These are phyloP conservation scores for Circaetus gallicus DNA, from an alignment of 2,113 vertebrate genomes.

Conservation along the genomic window DNA sequence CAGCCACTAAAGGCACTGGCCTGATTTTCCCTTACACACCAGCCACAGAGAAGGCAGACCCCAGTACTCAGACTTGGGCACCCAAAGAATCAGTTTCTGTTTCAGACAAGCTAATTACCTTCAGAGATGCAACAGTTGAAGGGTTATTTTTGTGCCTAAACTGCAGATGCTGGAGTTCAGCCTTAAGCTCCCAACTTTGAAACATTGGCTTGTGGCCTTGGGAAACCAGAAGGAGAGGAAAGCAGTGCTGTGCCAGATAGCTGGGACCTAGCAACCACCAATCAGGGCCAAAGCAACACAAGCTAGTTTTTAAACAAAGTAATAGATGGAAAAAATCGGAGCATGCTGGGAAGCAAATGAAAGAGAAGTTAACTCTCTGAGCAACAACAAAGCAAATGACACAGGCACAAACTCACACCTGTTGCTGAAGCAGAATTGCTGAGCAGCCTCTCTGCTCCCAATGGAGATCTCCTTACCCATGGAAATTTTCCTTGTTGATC, in stretches of 20 bases:
- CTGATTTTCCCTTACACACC: fast-evolving
- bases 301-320: neutral
- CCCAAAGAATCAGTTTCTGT: neutral
- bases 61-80: neutral
- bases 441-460: neutral
- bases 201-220: neutral
- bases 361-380: neutral
- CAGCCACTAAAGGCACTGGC: neutral
- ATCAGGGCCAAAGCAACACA: neutral
- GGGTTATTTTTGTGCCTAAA: neutral
- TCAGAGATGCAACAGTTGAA: neutral
- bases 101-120: neutral
- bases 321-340: neutral
- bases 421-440: neutral
- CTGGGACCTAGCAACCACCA: neutral
- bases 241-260: neutral
- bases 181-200: neutral
- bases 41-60: neutral
- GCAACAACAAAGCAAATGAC: neutral
- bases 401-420: neutral
- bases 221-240: neutral
- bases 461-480: fast-evolving
- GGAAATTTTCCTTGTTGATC: neutral
- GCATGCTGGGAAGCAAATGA: neutral
- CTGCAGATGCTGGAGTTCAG: neutral